These are phyloP conservation scores for Propithecus perrieri DNA, from an alignment of 2,797 vertebrate species.

Conservation along the genomic window DNA sequence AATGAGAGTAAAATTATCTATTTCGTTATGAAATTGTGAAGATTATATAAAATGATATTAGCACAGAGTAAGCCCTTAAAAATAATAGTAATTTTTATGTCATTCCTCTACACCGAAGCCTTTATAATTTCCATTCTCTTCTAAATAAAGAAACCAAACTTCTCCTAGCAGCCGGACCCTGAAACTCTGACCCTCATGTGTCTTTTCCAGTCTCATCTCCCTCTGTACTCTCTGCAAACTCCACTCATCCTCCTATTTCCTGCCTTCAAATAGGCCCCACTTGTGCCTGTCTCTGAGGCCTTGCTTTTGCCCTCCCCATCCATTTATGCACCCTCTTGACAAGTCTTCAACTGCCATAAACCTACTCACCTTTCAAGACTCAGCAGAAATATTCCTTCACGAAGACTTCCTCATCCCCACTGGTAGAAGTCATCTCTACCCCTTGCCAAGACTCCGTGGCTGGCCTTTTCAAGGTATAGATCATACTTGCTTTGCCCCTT, in stretches of 20 bases:
- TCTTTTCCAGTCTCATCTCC: neutral
- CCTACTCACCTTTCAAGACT: neutral
- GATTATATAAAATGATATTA: slow-evolving; percentile 8
- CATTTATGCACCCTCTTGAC: neutral
- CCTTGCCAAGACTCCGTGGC: neutral
- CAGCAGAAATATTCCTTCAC: neutral
- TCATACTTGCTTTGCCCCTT: neutral
- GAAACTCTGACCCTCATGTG: neutral
- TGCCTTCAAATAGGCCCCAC: neutral
- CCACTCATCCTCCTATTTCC: neutral
- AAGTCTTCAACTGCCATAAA: neutral
- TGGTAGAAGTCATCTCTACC: neutral
- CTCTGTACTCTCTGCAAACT: neutral
- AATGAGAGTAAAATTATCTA: neutral
- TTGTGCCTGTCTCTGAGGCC: neutral
- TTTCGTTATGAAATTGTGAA: neutral
- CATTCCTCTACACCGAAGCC: neutral
- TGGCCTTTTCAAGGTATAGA: neutral
- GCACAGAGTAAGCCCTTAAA: neutral
- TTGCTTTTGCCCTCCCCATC: neutral
- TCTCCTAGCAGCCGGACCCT: neutral
- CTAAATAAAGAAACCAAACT: neutral
- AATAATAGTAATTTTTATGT: slow-evolving; percentile 34
- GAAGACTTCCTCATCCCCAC: neutral
- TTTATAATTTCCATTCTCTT: neutral